A percentile compares a stretch with the other conserved stretches of the same genome.
Conservation (phyloP, 2,797 vertebrate genomes). For the Chiropotes sagulatus region DNA sequence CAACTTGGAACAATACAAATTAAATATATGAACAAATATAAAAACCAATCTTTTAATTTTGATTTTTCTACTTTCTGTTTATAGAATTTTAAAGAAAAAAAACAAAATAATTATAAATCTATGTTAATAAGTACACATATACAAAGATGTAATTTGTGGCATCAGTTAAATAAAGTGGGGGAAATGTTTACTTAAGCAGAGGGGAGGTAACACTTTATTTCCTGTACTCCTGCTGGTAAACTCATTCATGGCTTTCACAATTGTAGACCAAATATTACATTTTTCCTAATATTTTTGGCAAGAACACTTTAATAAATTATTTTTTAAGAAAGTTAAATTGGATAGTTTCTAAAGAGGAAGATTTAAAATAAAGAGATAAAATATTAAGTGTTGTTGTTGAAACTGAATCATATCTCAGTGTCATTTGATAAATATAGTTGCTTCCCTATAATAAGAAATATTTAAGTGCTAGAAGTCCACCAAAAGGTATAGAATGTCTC, state of each 20-base stretch:
- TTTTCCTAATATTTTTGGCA: not conserved
- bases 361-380: not conserved
- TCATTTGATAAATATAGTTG: not conserved
- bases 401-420: not conserved
- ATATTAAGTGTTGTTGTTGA: not conserved
- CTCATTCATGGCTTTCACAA: not conserved
- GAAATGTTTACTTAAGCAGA: not conserved
- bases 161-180: not conserved
- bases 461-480: not conserved
- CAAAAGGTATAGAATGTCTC: not conserved
- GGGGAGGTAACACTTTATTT: not conserved
- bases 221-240: not conserved
- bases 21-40: not conserved
- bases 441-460: not conserved
- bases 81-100: not conserved
- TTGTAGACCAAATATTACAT: not conserved
- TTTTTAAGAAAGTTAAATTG: not conserved
- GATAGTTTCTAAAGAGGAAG: not conserved
- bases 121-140: not conserved
- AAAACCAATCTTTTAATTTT: not conserved
- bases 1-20: not conserved
- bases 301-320: not conserved
- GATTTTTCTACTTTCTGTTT: not conserved
- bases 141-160: not conserved
- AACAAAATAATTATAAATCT: not conserved